Conservation (phyloP, 2,797 vertebrate species). For the Falco cherrug region DNA sequence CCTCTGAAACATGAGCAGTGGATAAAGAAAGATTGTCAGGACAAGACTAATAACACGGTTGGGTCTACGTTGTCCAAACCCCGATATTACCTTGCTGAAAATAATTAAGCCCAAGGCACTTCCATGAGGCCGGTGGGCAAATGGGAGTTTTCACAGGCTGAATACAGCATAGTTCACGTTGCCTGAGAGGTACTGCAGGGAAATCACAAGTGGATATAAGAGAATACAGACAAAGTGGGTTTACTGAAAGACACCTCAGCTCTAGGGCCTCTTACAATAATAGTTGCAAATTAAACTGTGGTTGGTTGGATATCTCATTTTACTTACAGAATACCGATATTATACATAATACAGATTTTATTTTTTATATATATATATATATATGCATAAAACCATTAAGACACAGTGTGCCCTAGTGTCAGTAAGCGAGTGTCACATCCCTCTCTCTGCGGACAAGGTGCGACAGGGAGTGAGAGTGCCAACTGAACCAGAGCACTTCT, state of each 20-base stretch:
- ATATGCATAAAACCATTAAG: not conserved
- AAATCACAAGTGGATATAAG: not conserved
- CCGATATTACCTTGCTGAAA: not conserved
- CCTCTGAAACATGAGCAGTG: not conserved
- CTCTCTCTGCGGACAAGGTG: not conserved
- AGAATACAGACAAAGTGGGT: not conserved
- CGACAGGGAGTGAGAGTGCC: fast-evolving
- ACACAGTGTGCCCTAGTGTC: not conserved
- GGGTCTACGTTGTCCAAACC: not conserved
- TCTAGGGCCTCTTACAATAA: not conserved
- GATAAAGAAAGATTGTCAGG: not conserved
- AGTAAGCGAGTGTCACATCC: not conserved
- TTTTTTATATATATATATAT: no score
- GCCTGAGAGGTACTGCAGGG: not conserved
- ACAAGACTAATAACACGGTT: not conserved
- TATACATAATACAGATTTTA: no score
- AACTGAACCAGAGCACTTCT: not conserved
- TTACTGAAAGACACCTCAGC: not conserved
- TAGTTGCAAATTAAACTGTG: not conserved
- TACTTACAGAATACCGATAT: not conserved
- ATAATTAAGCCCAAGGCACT: not conserved
- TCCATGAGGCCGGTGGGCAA: not conserved
- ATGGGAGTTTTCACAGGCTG: not conserved
- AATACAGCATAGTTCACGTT: not conserved
- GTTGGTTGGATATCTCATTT: not conserved